Conservation (phyloP, 1,140 invertebrate genomes). For the Trachymyrmex septentrionalis region DNA sequence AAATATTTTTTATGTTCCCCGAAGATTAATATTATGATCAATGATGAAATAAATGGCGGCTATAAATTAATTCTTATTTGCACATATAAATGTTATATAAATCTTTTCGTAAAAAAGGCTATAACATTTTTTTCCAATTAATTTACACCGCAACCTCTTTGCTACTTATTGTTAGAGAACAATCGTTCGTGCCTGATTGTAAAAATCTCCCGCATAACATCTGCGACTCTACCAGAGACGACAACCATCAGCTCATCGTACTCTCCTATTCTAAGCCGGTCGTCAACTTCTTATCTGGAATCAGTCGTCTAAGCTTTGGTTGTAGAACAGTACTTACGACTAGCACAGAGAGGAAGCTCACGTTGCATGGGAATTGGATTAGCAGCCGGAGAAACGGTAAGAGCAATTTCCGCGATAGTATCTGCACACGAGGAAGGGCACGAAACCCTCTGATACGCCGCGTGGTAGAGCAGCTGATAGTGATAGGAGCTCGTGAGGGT, state of each 20-base stretch:
- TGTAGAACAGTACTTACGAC: constrained; percentile 35
- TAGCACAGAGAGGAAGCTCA: neutral
- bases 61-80: constrained; percentile 3
- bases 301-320: constrained; percentile 66
- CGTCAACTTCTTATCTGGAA: constrained; percentile 71
- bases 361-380: constrained; percentile 76
- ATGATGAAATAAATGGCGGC: neutral
- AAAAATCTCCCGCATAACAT: constrained; percentile 18
- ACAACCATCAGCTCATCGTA: constrained; percentile 11
- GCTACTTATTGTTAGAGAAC: neutral
- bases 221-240: constrained; percentile 7
- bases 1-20: neutral
- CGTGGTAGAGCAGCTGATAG: constrained; percentile 48
- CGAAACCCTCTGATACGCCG: constrained; percentile 56
- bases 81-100: neutral
- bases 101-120: neutral
- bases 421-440: constrained; percentile 55
- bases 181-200: neutral
- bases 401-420: constrained; percentile 79
- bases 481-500: constrained; percentile 40
- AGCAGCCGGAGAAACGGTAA: constrained; percentile 76
- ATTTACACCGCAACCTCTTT: neutral
- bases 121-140: neutral
- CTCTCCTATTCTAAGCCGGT: constrained; percentile 60
- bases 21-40: neutral